Evolutionary conservation across 1,140 invertebrate genomes (phyloP).

Genomic region (Bradynema listronoti): DNA sequence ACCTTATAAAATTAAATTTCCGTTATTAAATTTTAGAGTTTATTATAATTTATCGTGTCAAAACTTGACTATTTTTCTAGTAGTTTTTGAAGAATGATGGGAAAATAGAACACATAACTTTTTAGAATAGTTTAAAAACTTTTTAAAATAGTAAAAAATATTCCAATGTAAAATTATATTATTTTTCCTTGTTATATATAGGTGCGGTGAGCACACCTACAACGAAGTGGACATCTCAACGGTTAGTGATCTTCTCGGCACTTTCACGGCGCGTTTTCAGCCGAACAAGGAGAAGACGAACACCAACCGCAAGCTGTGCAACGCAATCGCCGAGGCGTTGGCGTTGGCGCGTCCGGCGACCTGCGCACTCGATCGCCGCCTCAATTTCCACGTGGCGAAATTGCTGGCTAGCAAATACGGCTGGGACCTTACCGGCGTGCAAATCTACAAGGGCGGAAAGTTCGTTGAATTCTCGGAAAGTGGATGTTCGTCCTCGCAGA

Average conservation of each 20-base stretch:
- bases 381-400: neutral
- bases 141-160: too few species aligned
- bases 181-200: too few species aligned
- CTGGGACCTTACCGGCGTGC: conserved; percentile 2
- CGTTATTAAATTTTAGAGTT: too few species aligned
- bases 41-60: too few species aligned
- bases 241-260: neutral
- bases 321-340: conserved; percentile 4
- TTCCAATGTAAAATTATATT: too few species aligned
- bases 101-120: too few species aligned
- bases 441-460: conserved; percentile 6
- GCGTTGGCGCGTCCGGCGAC: neutral
- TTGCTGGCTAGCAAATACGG: neutral
- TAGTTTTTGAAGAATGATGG: too few species aligned
- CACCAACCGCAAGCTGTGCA: conserved; percentile 3
- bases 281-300: neutral
- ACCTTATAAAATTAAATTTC: conserved; percentile 1
- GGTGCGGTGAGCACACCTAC: conserved; percentile 7
- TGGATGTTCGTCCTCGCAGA: too few species aligned
- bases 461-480: too few species aligned
- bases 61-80: too few species aligned
- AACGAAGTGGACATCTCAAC: conserved; percentile 6
- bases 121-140: too few species aligned
- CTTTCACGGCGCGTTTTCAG: neutral
- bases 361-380: neutral